Percentiles rank a stretch among this genome's conserved stretches.
phyloP scores from a whole-genome alignment of 2,888 invertebrate genomes.

The Thelaira solivaga region DNA sequence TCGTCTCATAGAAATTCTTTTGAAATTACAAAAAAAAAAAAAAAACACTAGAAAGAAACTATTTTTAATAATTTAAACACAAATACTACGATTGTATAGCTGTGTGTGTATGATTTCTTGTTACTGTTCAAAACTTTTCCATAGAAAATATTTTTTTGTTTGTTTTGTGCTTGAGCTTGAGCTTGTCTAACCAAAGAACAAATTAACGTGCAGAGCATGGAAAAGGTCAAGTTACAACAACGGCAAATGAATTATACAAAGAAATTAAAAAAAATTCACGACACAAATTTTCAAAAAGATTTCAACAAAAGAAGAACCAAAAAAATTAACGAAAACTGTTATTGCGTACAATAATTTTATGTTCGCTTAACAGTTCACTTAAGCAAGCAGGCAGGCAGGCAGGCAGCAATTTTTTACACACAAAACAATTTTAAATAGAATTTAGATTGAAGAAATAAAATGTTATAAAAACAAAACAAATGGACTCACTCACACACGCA shows the following conservation, averaged over 20 bases:
- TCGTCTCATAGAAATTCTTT: conserved; percentile 42
- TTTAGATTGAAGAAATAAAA: conserved; percentile 22
- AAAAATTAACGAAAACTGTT: conserved; percentile 57
- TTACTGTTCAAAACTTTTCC: conserved; percentile 51
- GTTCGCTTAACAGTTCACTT: too few species aligned
- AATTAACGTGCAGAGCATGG: conserved; percentile 37
- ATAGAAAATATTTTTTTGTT: conserved; percentile 39
- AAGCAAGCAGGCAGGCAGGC: too few species aligned
- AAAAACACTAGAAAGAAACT: not conserved
- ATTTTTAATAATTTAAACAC: conserved; percentile 30
- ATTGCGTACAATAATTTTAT: conserved; percentile 55
- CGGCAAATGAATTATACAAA: not conserved
- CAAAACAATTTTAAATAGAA: conserved; percentile 36
- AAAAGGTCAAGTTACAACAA: conserved; percentile 51
- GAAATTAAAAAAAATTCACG: too few species aligned
- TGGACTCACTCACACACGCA: conserved; percentile 3
- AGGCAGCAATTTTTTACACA: too few species aligned
- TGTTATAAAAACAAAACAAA: conserved; percentile 1
- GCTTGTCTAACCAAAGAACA: not conserved
- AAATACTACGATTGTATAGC: conserved; percentile 31
- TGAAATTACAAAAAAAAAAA: conserved; percentile 21
- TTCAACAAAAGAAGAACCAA: not conserved
- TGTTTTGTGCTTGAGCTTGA: too few species aligned
- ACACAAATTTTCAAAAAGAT: not conserved
- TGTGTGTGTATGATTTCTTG: too few species aligned